A percentile compares a stretch with the other conserved stretches of the same genome.
phyloP scores from a whole-genome alignment of 2,888 invertebrate genomes.

The Drosophila mulleri region DNA sequence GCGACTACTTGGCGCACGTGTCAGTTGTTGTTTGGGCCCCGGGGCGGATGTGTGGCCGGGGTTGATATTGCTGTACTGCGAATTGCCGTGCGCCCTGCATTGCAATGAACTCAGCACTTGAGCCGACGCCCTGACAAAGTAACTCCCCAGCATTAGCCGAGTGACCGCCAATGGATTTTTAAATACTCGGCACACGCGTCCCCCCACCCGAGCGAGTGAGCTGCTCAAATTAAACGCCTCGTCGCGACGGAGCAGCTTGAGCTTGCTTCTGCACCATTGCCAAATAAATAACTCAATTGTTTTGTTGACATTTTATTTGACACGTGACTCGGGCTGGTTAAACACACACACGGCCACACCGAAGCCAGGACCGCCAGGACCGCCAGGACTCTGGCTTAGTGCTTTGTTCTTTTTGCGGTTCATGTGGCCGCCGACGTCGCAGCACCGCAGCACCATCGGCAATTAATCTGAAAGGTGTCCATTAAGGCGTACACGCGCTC shows the following conservation, averaged over 20 bases:
- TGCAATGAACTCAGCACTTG: constrained; percentile 77
- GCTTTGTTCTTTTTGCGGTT: constrained; percentile 81
- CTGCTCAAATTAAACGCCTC: constrained; percentile 70
- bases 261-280: constrained; percentile 40
- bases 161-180: constrained; percentile 81
- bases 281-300: constrained; percentile 85
- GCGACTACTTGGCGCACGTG: constrained; percentile 73
- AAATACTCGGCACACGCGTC: constrained; percentile 73
- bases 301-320: constrained; percentile 85
- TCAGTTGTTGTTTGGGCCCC: constrained; percentile 71
- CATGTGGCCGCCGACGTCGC: constrained; percentile 71
- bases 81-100: constrained; percentile 60
- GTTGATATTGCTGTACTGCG: constrained; percentile 32
- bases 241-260: constrained; percentile 37
- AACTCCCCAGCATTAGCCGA: constrained; percentile 75
- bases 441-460: constrained; percentile 57
- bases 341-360: constrained; percentile 58
- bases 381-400: constrained; percentile 43
- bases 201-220: neutral
- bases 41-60: constrained; percentile 29
- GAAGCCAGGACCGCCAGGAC: neutral
- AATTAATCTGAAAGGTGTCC: constrained; percentile 83
- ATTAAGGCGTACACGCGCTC: constrained; percentile 73
- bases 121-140: constrained; percentile 74
- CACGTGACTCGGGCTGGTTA: constrained; percentile 83